Evolutionary conservation across 2,888 invertebrate genomes (phyloP), one percentile per base, ranked within the genome.

Genomic region (Colletes collaris): DNA sequence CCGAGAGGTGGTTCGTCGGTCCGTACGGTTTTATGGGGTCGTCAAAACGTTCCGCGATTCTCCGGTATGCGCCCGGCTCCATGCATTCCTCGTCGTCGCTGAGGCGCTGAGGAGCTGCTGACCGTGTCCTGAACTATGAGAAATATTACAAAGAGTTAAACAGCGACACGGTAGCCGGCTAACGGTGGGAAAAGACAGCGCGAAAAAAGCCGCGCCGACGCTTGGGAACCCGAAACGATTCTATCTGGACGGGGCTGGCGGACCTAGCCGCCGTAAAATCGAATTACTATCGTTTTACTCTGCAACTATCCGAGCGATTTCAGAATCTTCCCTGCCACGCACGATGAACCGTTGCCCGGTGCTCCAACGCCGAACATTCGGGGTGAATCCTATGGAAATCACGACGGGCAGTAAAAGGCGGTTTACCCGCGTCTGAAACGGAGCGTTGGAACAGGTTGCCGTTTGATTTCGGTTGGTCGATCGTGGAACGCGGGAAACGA

Each of bases 41-140:
- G 90, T 91, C 89, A 91, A 91, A 91, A 90, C 87, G 90, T 87
- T 90, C 86, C 86, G 89, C 89, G 89, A 90, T 90, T 89, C 89
- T 87, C 80, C 84, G 89, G 90, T 90, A 91, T 90, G 88, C 88
- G 87, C 82, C 67, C 76, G 79, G 83, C 84, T 83, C 86, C 79
- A 81, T 82, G 87, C 89, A 90, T 90, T 89, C 89, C 86, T 88
- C 73, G 83, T 83, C 84, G 85, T 79, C 84, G 81, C 58, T 73
- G 58, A 82, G 79, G 66, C 82, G 75, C 78, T 71, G 66, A 77
- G 35, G 56, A 74, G 79, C 81, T 55, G 78, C 70, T 67, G 66
- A 63, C 79, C 74, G 76, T 79, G 81, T 83, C 80, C 77, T 69
- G 82, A 67, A 76, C 82, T 82, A 82, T 80, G 86, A 84, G 86